Base-by-base conservation (phyloP, 2,888 invertebrate genomes). In the Ichneumoninae sp. region DNA sequence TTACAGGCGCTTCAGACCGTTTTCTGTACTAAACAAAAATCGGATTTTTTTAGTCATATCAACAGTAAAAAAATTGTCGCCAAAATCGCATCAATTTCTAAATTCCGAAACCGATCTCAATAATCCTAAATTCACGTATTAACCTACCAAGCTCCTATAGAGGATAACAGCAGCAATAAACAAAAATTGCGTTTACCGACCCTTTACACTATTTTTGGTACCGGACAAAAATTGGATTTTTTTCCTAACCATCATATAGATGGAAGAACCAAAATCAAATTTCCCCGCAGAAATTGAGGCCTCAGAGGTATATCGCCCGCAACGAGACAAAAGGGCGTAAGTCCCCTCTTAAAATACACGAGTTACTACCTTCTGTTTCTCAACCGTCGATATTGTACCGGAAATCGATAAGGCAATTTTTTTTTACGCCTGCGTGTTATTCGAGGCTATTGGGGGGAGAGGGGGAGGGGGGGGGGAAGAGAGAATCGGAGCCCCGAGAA, bases 71-170 rank as follows among this genome's bases (percentile, higher is more conserved):
- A 22, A 22, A 22, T 22, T 22, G 22, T 22, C 22, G 22, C 40
- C 0, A 1, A 40, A 10, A 10, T 40, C 10, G 40, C 40, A 40
- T 3, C 10, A 40, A 40, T 40, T 40, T 40, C 8, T 10, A 10
- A 40, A 40, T 40, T 3, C 7, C 40, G 10, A 40, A 40, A 40
- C 68, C 60, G 60, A 78, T 78, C 72, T 77, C 50, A 8, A 44
- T 44, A 76, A 74, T 68, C n/a, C 44, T 22, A 19, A 66, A 82
- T 60, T 66, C 65, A 36, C 30, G 3, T 44, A n/a, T 60, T 16
- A 5, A 13, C 57, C 16, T 6, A 0, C 33, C 8, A 26, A 72
- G 60, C 16, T 72, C n/a, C 57, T 57, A 16, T 19, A 72, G 8
- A 40, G 16, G 40, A 40, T 36, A 71, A 33, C 54, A 26, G 52